These are phyloP conservation scores for Cryptotis parvus DNA, from an alignment of 2,113 vertebrate species.

Conservation along the genomic window DNA sequence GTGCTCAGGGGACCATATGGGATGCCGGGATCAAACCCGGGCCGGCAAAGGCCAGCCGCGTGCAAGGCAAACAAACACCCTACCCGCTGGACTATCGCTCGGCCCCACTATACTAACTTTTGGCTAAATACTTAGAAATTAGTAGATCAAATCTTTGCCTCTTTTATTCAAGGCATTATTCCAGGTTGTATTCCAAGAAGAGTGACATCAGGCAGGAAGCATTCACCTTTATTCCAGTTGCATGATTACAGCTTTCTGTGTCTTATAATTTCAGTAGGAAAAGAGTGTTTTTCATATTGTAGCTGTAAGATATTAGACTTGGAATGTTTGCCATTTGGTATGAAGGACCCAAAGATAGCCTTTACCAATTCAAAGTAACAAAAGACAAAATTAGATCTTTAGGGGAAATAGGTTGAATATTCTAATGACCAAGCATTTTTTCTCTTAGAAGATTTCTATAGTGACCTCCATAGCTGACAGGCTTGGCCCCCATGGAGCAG, in stretches of 20 bases:
- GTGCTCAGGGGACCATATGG: too few relatives aligned
- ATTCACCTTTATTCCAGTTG: not conserved
- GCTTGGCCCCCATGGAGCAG: too few relatives aligned
- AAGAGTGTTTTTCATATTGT: not conserved
- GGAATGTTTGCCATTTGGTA: not conserved
- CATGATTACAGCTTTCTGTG: not conserved
- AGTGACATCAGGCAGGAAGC: not conserved
- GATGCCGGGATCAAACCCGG: too few relatives aligned
- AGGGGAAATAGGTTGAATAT: conserved; percentile 12
- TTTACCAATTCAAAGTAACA: conserved; percentile 35
- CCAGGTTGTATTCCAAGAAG: not conserved
- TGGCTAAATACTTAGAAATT: not conserved
- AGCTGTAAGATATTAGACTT: not conserved
- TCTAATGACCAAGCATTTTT: not conserved
- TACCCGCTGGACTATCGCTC: too few relatives aligned
- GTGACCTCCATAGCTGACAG: too few relatives aligned
- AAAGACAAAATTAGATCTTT: conserved; percentile 1
- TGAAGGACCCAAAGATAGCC: not conserved
- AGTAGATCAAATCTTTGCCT: not conserved
- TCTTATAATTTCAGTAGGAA: not conserved
- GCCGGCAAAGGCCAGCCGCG: too few relatives aligned
- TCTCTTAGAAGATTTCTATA: conserved; percentile 5
- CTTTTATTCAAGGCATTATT: not conserved
- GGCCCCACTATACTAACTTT: not conserved
- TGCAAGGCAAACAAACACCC: too few relatives aligned